Conservation (phyloP, 64 coral and sea anemone species). For the Astreopora myriophthalma region DNA sequence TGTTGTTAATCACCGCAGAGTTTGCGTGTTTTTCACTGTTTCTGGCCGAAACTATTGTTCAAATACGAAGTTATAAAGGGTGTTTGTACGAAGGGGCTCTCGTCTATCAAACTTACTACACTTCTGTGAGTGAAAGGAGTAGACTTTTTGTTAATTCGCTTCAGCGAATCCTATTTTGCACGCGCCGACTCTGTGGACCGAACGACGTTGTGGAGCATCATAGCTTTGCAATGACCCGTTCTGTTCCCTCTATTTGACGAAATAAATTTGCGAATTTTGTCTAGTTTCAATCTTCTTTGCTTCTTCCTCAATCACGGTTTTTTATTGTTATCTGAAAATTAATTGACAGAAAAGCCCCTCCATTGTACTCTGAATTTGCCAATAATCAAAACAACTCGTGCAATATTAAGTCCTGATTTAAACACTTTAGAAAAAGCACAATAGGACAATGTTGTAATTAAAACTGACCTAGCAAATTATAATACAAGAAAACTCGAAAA, state of each 20-base stretch:
- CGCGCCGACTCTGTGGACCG: too few relatives aligned
- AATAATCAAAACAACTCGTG: slow-evolving; percentile 80
- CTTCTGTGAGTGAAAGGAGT: neutral
- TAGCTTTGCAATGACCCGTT: too few relatives aligned
- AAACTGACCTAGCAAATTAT: slow-evolving; percentile 51
- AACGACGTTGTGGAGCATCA: too few relatives aligned
- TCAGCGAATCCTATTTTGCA: too few relatives aligned
- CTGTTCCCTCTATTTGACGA: too few relatives aligned
- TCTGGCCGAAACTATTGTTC: neutral
- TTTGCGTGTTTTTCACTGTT: slow-evolving; percentile 2
- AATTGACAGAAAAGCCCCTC: slow-evolving; percentile 64
- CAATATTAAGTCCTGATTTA: slow-evolving; percentile 78
- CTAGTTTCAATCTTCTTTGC: neutral
- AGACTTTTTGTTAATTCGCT: neutral
- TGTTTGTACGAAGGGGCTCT: neutral
- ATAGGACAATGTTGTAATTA: slow-evolving; percentile 96
- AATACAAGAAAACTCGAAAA: slow-evolving; percentile 51
- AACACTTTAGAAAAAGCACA: slow-evolving; percentile 80
- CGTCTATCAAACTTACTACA: neutral
- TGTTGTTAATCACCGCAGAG: neutral
- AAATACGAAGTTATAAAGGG: neutral
- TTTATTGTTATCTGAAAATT: slow-evolving; percentile 68
- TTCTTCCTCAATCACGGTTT: neutral
- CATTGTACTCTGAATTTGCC: slow-evolving; percentile 73
- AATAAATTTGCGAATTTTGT: neutral